Evolutionary conservation across 1,140 invertebrate genomes (phyloP), one percentile per base, ranked within the genome.

Genomic region (Drosophila ogumai): DNA sequence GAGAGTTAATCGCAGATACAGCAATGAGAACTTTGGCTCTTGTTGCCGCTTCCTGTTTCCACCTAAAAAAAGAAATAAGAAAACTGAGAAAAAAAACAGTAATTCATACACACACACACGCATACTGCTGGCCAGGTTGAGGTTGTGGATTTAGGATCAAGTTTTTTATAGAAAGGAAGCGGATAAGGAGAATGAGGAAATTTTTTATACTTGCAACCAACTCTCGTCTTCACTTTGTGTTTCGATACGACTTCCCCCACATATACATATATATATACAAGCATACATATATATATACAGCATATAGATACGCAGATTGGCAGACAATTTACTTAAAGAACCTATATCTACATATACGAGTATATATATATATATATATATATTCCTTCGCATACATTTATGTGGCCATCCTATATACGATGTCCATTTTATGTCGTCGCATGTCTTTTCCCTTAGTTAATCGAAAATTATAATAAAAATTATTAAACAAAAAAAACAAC

Each of bases 121-220:
- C 65, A 72, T 71, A 72, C 68, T 72, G 68, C 68, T 72, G 68
- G 68, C 68, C 68, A 72, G 68, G 68, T 72, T 72, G 68, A 58
- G 68, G 68, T 72, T 58, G 68, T 72, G 67, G 68, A 72, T 50
- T 58, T 59, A 58, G 66, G 52, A 50, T 69, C 46, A 43, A 55
- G 52, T 17, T 69, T 56, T 69, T 69, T 69, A 69, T 58, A 58
- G 25, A 36, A 17, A 17, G 50, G 61, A 19, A 56, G 54, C 31
- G 46, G 12, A 44, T 17, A 10, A 17, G 19, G 32, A 47, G 19
- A 43, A 50, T 44, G 65, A 40, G 28, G 9, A 58, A 72, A 72
- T 72, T 72, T 72, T 72, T 72, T 72, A 72, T 72, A 72, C 68
- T 71, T 72, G 66, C 44, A 54, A 71, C 54, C 43, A 19, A 58